Conservation (phyloP, 30 jellyfish, hydroid and myxozoan species). For the Nemopilema nomurai region DNA sequence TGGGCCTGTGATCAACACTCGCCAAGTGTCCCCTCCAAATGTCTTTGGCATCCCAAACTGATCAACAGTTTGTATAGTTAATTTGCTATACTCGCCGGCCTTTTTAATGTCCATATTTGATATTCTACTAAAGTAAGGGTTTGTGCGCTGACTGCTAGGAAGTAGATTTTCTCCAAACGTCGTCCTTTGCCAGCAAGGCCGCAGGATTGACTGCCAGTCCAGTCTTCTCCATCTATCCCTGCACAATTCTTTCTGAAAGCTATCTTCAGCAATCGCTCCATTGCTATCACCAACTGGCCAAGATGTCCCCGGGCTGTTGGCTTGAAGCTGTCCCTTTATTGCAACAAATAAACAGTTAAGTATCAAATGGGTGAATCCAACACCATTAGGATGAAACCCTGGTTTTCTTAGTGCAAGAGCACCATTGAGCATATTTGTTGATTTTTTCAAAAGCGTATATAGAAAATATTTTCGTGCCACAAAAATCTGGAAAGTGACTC, state of each 20-base stretch:
- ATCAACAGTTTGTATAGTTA: constrained; percentile 66
- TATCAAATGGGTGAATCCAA: background rate
- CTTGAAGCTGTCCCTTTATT: background rate
- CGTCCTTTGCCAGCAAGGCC: constrained; percentile 72
- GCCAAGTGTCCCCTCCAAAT: constrained; percentile 95
- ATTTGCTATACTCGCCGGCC: constrained; percentile 87
- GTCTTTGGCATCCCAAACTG: constrained; percentile 51
- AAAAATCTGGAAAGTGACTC: too few species aligned
- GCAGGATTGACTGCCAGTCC: constrained; percentile 76
- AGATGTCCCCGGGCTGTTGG: background rate
- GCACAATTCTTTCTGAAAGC: constrained; percentile 77
- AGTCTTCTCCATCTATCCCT: constrained; percentile 84
- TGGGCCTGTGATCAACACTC: constrained; percentile 85
- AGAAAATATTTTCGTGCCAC: background rate
- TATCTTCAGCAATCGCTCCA: background rate
- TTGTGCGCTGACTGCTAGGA: constrained; percentile 53
- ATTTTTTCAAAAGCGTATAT: background rate
- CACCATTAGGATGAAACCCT: background rate
- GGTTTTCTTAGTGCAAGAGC: background rate
- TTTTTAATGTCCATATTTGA: constrained; percentile 47
- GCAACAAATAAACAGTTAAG: background rate
- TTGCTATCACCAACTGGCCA: too few species aligned
- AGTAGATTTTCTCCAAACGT: constrained; percentile 60
- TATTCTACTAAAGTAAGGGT: constrained; percentile 37
- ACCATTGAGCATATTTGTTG: background rate